phyloP scores from a whole-genome alignment of 2,797 vertebrate species.

The Heliangelus exortis region DNA sequence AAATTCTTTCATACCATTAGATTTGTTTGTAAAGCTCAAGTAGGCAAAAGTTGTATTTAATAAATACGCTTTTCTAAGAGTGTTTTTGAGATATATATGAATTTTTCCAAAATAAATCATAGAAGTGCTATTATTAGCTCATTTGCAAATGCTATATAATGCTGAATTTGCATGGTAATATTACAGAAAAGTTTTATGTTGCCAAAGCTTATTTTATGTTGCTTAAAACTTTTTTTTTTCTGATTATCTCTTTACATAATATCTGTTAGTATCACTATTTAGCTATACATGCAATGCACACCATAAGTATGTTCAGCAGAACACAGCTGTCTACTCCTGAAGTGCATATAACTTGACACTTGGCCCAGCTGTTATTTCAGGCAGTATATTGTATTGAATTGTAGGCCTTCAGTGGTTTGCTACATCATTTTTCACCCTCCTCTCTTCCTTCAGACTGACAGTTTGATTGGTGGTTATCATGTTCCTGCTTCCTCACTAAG shows the following conservation, averaged over 20 bases:
- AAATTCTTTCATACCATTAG: constrained; percentile 85
- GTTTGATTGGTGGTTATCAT: not conserved
- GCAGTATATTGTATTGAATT: not conserved
- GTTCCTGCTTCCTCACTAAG: not conserved
- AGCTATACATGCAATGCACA: not conserved
- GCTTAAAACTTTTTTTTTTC: constrained; percentile 26
- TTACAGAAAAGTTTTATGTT: constrained; percentile 32
- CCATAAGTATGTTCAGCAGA: not conserved
- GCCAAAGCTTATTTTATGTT: not conserved
- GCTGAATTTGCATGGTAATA: constrained; percentile 32
- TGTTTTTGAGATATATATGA: constrained; percentile 73
- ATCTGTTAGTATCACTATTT: not conserved
- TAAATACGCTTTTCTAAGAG: constrained; percentile 75
- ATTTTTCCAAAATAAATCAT: constrained; percentile 76
- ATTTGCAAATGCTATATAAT: constrained; percentile 56
- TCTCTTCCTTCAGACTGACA: not conserved
- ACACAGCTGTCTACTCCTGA: not conserved
- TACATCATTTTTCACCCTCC: not conserved
- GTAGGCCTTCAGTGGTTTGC: not conserved
- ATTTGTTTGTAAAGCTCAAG: constrained; percentile 85
- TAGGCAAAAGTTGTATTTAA: constrained; percentile 82
- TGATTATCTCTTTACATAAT: constrained; percentile 5
- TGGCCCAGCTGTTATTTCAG: not conserved
- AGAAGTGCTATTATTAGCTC: constrained; percentile 68
- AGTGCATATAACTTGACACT: not conserved